Conservation (phyloP, 2,888 invertebrate species). For the Eustalomyia histrio region DNA sequence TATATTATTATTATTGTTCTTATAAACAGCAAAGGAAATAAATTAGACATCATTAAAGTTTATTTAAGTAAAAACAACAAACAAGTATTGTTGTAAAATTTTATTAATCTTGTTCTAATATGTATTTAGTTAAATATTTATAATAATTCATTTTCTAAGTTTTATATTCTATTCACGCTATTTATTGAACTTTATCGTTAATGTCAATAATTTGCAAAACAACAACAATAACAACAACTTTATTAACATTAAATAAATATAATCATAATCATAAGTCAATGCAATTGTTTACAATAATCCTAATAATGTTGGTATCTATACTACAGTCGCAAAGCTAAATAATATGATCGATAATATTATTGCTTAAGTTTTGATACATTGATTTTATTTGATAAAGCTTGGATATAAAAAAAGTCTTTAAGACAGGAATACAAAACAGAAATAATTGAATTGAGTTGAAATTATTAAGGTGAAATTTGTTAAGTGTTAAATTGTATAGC, state of each 20-base stretch:
- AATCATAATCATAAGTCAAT: background rate
- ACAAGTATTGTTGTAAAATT: background rate
- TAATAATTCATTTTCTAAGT: background rate
- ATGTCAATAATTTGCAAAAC: conserved; percentile 23
- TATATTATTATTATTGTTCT: too few species aligned
- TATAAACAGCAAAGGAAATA: too few species aligned
- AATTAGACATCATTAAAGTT: too few species aligned
- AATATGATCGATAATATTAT: too few species aligned
- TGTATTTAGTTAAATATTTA: background rate
- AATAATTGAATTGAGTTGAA: too few species aligned
- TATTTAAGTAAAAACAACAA: too few species aligned
- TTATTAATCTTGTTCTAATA: background rate
- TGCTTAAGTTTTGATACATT: too few species aligned
- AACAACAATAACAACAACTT: background rate
- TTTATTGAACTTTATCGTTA: conserved; percentile 14
- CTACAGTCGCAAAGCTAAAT: background rate
- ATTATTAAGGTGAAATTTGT: too few species aligned
- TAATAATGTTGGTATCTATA: background rate
- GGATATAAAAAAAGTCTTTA: too few species aligned
- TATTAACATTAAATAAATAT: conserved; percentile 21
- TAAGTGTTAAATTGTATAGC: too few species aligned
- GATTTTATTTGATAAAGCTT: too few species aligned
- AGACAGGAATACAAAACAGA: too few species aligned
- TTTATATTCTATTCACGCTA: background rate
- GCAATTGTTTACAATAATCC: background rate